A percentile compares a stretch with the other conserved stretches of the same genome.
Evolutionary conservation across 2,113 vertebrate genomes (phyloP).

Genomic region (Cepphus grylle): DNA sequence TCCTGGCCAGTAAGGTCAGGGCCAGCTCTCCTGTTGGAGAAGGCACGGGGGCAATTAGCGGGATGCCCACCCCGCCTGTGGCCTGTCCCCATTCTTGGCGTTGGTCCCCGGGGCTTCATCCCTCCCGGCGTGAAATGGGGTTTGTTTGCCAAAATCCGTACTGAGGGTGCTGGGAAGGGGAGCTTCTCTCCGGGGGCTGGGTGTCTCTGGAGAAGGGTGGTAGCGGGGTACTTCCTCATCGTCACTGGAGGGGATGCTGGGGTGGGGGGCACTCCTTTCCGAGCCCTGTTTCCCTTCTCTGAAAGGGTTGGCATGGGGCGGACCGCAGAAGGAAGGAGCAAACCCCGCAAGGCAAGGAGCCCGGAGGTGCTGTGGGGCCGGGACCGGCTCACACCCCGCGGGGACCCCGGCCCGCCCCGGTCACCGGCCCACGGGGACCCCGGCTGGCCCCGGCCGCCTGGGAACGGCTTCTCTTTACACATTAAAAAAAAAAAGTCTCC

Average conservation of each 20-base stretch:
- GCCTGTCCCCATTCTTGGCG: background rate
- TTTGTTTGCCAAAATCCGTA: background rate
- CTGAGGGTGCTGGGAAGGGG: background rate
- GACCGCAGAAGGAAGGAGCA: background rate
- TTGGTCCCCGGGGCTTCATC: background rate
- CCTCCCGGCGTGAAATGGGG: background rate
- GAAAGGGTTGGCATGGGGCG: background rate
- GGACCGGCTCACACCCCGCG: background rate
- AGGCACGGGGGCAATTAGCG: background rate
- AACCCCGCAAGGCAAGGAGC: no score
- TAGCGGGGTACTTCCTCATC: accelerated
- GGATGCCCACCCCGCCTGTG: background rate
- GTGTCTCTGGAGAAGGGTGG: background rate
- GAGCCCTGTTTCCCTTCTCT: background rate
- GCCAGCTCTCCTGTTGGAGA: background rate
- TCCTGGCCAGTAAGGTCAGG: background rate
- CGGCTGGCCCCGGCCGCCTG: background rate
- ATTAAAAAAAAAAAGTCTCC: background rate
- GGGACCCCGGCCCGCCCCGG: background rate
- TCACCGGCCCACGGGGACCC: background rate
- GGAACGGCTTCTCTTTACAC: background rate
- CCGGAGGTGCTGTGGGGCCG: background rate
- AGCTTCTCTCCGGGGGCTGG: background rate
- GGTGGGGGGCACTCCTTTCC: accelerated
- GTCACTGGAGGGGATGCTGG: accelerated